Base-by-base conservation (phyloP, 2,113 vertebrate genomes). In the Brachypodius melanocephalos region DNA sequence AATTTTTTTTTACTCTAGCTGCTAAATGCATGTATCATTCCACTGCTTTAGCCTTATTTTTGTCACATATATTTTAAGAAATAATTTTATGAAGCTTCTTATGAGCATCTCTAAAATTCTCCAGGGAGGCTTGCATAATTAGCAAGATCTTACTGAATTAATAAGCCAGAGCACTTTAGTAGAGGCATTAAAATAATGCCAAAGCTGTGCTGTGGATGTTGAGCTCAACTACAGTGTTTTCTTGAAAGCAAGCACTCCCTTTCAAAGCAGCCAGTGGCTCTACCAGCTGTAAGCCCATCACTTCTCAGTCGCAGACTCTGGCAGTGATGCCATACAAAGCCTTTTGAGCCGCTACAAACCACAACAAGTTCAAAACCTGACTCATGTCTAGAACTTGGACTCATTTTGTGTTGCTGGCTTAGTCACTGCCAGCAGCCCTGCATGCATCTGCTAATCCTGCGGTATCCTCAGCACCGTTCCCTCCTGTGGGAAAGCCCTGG, bases 401-500 rank as follows among this genome's bases (percentile, higher is more conserved):
- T 85, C 11, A 5, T 81, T 85, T 14, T 4, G 62, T 84, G 51
- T 92, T 75, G 54, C 85, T 42, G 25, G 32, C 52, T 80, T 88
- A 96, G 90, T 88, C 90, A 46, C 18, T 85, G 78, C 92, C 96
- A 93, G 93, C 85, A 95, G 81, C 82, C 62, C 61, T 48, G 65
- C 72, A n/a, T 36, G 82, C 78, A 77, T 92, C 83, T 95, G 82
- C 90, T 96, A 88, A 96, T 88, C 81, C 93, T 91, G 87, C 2
- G 45, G 88, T 88, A 84, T 76, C 58, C 74, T 85, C 68, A 19
- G 52, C 71, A 84, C 63, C 25, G 0, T 88, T 69, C 91, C 74
- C 79, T 92, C 74, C 76, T 93, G 83, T 76, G 92, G 80, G 90
- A 95, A 93, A 96, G 80, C 84, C 94, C 93, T 95, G 62, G 80